A percentile compares a stretch with the other conserved stretches of the same genome.
These are phyloP conservation scores for Melitaea cinxia DNA, from an alignment of 1,140 invertebrate species.

Conservation along the genomic window DNA sequence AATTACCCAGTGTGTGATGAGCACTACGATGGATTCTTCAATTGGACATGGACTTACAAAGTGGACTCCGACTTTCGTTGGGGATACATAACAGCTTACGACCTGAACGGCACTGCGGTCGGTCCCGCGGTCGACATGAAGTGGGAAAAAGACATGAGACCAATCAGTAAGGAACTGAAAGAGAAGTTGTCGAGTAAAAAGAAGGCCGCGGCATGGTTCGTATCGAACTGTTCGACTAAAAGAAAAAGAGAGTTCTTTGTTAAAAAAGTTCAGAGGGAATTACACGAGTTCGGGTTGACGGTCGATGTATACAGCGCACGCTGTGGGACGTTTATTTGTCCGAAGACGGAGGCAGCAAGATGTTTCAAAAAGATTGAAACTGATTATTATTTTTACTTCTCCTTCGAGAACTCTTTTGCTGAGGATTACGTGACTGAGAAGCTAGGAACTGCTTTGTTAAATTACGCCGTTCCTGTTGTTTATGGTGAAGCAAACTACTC, in stretches of 20 bases:
- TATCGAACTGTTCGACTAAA: constrained; percentile 48
- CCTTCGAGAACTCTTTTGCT: constrained; percentile 45
- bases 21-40: constrained; percentile 76
- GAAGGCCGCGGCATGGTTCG: constrained; percentile 54
- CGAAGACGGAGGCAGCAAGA: constrained; percentile 11
- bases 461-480: constrained; percentile 44
- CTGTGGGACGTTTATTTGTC: constrained; percentile 41
- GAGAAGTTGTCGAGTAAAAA: constrained; percentile 47
- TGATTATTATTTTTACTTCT: constrained; percentile 49
- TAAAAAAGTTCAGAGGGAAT: constrained; percentile 32
- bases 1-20: constrained; percentile 53
- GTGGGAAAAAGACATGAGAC: constrained; percentile 56
- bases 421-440: constrained; percentile 26
- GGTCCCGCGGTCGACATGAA: constrained; percentile 56
- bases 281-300: constrained; percentile 24
- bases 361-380: constrained; percentile 31
- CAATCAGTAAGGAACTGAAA: constrained; percentile 49
- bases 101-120: constrained; percentile 50
- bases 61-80: constrained; percentile 85
- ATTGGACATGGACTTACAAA: constrained; percentile 86
- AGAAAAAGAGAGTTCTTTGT: constrained; percentile 47
- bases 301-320: constrained; percentile 46
- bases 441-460: constrained; percentile 36
- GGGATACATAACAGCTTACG: constrained; percentile 73
- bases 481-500: constrained; percentile 41